Evolutionary conservation across 2,797 vertebrate genomes (phyloP).

Genomic region (Peromyscus nudipes): DNA sequence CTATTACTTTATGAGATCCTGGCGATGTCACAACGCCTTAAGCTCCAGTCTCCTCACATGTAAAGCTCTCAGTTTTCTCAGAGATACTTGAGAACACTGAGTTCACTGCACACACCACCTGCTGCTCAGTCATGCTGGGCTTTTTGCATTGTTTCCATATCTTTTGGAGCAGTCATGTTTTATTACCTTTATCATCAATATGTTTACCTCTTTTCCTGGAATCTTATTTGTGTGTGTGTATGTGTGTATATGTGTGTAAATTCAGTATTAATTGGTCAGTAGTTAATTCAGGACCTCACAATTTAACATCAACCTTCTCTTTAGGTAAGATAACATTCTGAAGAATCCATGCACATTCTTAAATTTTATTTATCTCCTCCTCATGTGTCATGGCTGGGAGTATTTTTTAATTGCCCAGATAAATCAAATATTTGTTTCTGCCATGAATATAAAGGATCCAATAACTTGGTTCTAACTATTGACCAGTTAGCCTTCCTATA

Average conservation of each 20-base stretch:
- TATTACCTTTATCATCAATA: not conserved
- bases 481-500: not conserved
- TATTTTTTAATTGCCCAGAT: not conserved
- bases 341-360: constrained; percentile 34
- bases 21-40: not conserved
- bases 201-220: not conserved
- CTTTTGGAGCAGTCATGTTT: not conserved
- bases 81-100: not conserved
- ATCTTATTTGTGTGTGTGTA: no score
- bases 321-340: constrained; percentile 36
- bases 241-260: not conserved
- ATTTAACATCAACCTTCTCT: constrained; percentile 25
- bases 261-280: constrained; percentile 16
- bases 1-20: not conserved
- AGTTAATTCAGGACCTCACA: not conserved
- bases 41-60: not conserved
- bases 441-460: not conserved
- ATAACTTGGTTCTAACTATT: not conserved
- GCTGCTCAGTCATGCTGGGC: not conserved
- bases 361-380: not conserved
- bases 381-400: not conserved
- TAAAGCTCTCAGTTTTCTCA: not conserved
- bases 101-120: not conserved
- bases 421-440: constrained; percentile 62
- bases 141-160: not conserved